Percentiles rank a stretch among this genome's conserved stretches.
Evolutionary conservation across 2,888 invertebrate species (phyloP).

Genomic region (Melanchra persicariae): DNA sequence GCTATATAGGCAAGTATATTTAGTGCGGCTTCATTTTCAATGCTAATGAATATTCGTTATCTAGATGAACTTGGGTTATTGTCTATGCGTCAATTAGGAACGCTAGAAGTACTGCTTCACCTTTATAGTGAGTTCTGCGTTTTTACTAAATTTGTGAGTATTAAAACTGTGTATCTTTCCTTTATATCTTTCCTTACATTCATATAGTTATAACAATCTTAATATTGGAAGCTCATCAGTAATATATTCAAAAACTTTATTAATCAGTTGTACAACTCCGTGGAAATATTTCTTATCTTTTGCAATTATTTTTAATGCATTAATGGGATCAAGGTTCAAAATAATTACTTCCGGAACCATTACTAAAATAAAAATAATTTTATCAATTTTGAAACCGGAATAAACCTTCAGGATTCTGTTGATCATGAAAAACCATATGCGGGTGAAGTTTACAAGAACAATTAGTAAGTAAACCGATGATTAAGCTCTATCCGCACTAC

Average conservation of each 20-base stretch:
- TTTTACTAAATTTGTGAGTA: background rate
- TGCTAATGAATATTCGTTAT: slow-evolving; percentile 68
- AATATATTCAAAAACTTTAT: background rate
- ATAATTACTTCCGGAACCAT: background rate
- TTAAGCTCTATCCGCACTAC: slow-evolving; percentile 9
- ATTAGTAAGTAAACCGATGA: slow-evolving; percentile 20
- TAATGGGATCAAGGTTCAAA: background rate
- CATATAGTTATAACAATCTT: background rate
- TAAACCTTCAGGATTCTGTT: background rate
- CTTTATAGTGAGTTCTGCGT: background rate
- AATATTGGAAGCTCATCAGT: background rate
- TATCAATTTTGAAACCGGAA: background rate
- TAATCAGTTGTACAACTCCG: background rate
- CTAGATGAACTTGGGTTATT: slow-evolving; percentile 65
- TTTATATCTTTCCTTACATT: background rate
- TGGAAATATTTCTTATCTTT: background rate
- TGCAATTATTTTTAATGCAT: background rate
- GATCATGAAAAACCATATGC: background rate
- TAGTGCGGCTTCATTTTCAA: slow-evolving; percentile 58
- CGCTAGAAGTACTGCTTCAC: slow-evolving; percentile 20
- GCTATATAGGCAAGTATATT: slow-evolving; percentile 47
- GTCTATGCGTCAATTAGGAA: slow-evolving; percentile 57
- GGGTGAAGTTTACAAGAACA: background rate
- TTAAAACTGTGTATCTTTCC: background rate
- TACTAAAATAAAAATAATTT: background rate